Base-by-base conservation (phyloP, 1,140 invertebrate genomes). In the Calephelis nemesis region DNA sequence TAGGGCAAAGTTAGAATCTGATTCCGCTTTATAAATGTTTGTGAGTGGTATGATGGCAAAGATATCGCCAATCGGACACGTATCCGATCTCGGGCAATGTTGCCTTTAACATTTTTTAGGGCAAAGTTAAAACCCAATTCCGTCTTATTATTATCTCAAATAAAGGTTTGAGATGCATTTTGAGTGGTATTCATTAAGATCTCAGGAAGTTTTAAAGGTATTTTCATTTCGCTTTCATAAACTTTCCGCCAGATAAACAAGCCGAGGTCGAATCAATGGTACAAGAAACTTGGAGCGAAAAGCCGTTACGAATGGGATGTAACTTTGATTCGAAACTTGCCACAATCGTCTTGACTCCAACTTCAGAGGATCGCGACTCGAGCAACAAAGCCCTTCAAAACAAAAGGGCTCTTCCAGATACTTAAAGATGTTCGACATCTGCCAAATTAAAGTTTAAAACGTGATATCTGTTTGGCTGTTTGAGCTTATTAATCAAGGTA, bases 311-410 rank as follows among this genome's bases (percentile, higher is more conserved):
- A 81, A 79, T 83, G 84, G 79, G 72, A 76, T 85, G 83, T 82
- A 84, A 84, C 81, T 86, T 81, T 78, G 79, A 86, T 88, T 87
- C 80, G 74, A 76, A 88, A 85, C 82, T 89, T 84, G 78, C 68
- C 74, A 75, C 80, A 77, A 85, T 85, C 79, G 80, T 77, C 79
- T 84, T 78, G 75, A 67, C 66, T 70, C 75, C 75, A 82, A 87
- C 76, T 87, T 77, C 75, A 79, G 75, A 72, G 71, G 77, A 79
- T 81, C 76, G 73, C 68, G 69, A 76, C 75, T 74, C 58, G 79
- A 69, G 68, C 74, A 83, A 89, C 85, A 87, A 88, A 87, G 78
- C 78, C 71, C 48, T 67, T 58, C 72, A 73, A 82, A 82, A 87
- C 84, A 89, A 87, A 82, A 81, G 81, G 74, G 74, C 79, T 74